These are phyloP conservation scores for Bradypus variegatus DNA, from an alignment of 2,797 vertebrate species.

Conservation along the genomic window DNA sequence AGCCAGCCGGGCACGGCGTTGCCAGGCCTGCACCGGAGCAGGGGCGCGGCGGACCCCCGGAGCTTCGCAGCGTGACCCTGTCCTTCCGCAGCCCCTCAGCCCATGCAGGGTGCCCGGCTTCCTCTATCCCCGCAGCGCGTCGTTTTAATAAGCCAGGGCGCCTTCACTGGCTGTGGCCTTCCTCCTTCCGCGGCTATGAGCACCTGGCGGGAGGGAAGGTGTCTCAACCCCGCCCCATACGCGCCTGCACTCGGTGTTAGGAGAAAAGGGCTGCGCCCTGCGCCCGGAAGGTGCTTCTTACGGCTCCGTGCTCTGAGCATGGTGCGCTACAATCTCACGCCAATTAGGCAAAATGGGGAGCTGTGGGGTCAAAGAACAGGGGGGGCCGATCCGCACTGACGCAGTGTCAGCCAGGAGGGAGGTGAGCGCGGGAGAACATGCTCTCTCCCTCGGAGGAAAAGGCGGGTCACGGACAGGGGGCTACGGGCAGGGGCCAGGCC, in stretches of 20 bases:
- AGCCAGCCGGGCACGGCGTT: no score
- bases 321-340: not conserved
- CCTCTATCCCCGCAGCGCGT: no score
- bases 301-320: not conserved
- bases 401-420: not conserved
- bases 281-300: not conserved
- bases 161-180: no score
- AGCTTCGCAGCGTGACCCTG: no score
- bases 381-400: not conserved
- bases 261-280: not conserved
- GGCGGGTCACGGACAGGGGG: not conserved
- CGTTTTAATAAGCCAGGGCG: no score
- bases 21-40: no score
- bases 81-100: no score
- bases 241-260: not conserved
- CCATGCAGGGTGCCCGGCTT: no score
- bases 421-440: not conserved
- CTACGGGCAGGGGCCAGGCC: not conserved
- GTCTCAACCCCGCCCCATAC: no score
- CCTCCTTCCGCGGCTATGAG: no score
- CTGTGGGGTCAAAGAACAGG: not conserved
- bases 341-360: not conserved
- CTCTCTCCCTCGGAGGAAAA: not conserved
- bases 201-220: no score
- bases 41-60: no score